phyloP scores from a whole-genome alignment of 1,140 invertebrate species.

The Drosophila subpulchrella region DNA sequence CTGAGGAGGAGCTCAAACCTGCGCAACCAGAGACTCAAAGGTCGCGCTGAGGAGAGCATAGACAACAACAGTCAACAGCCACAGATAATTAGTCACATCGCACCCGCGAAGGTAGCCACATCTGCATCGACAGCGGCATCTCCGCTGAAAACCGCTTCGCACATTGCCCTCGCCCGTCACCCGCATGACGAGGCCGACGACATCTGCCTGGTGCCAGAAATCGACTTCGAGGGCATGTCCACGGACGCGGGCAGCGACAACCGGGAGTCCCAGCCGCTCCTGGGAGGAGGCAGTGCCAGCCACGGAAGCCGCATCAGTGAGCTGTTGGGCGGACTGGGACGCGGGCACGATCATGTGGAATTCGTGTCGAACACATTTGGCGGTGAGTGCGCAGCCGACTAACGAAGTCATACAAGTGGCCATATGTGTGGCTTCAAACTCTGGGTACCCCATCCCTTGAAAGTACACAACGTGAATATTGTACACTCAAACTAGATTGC shows the following conservation, averaged over 20 bases:
- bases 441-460: neutral
- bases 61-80: slow-evolving; percentile 37
- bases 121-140: slow-evolving; percentile 41
- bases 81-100: slow-evolving; percentile 59
- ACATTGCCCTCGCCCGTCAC: slow-evolving; percentile 48
- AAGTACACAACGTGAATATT: neutral
- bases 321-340: slow-evolving; percentile 59
- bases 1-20: slow-evolving; percentile 44
- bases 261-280: slow-evolving; percentile 94
- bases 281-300: slow-evolving; percentile 88
- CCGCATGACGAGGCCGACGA: slow-evolving; percentile 76
- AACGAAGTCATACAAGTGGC: slow-evolving; percentile 61
- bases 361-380: slow-evolving; percentile 92
- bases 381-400: slow-evolving; percentile 86
- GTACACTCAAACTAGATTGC: slow-evolving; percentile 4
- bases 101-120: slow-evolving; percentile 45
- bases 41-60: slow-evolving; percentile 50
- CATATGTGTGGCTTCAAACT: slow-evolving; percentile 53
- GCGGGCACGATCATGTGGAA: slow-evolving; percentile 88
- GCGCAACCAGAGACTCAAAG: slow-evolving; percentile 47
- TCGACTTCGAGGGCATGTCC: slow-evolving; percentile 86
- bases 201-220: slow-evolving; percentile 81
- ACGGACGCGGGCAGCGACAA: slow-evolving; percentile 89
- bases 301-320: slow-evolving; percentile 71
- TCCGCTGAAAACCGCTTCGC: slow-evolving; percentile 58